phyloP scores from a whole-genome alignment of 2,113 vertebrate genomes.

The Herpailurus yagouaroundi region DNA sequence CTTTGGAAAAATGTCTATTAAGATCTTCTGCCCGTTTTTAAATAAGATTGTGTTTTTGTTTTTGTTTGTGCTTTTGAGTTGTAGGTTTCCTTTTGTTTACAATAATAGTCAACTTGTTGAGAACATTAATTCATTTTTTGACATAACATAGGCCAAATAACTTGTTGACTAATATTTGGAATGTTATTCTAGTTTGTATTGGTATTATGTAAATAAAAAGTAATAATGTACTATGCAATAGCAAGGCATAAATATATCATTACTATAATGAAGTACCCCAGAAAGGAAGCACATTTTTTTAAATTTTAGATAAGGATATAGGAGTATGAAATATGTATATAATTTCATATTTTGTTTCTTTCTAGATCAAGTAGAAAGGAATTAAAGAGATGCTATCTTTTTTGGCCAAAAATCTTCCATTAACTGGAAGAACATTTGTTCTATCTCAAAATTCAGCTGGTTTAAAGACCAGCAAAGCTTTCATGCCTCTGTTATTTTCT shows the following conservation, averaged over 20 bases:
- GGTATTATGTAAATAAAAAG: not conserved
- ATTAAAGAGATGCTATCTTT: not conserved
- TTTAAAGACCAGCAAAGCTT: not conserved
- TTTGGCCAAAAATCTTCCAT: not conserved
- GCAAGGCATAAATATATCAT: not conserved
- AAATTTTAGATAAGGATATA: constrained; percentile 23
- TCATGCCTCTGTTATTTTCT: not conserved
- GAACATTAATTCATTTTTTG: constrained; percentile 28
- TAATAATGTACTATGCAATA: not conserved
- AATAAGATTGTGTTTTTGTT: not conserved
- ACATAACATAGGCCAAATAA: not conserved
- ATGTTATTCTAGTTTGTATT: not conserved
- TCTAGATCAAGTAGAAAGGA: not conserved
- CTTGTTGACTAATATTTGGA: constrained; percentile 33
- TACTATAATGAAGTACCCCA: not conserved
- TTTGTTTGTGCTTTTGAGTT: not conserved
- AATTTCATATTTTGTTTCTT: constrained; percentile 7
- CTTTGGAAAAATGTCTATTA: not conserved
- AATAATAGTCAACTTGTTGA: constrained; percentile 25
- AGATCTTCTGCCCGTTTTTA: not conserved
- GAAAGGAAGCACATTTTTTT: not conserved
- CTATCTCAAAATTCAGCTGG: not conserved
- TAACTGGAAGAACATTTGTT: not conserved
- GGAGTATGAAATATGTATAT: not conserved
- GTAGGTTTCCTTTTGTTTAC: constrained; percentile 21